Evolutionary conservation across 2,888 invertebrate genomes (phyloP), one percentile per base, ranked within the genome.

Genomic region (Hirtodrosophila alboralis): DNA sequence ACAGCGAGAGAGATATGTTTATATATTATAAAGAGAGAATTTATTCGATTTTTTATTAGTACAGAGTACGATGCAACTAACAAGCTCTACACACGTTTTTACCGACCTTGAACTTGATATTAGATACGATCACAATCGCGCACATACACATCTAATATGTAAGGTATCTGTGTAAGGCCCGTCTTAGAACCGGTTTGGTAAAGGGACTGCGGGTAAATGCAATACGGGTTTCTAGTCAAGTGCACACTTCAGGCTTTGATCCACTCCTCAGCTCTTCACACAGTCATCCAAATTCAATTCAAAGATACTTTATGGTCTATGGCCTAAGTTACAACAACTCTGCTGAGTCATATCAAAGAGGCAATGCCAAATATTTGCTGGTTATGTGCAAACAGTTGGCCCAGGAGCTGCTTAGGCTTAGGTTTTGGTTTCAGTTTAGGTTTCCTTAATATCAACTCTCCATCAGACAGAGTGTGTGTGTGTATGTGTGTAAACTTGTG

Each of bases 21-120:
- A 4, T 21, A 4, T 21, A 4, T 10, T 21, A 26, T 44, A n/a
- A n/a, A n/a, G n/a, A n/a, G n/a, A n/a, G n/a, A 56, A 47, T 51
- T 56, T 57, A 28, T 53, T 70, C 52, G 52, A 67, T 47, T 59
- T 63, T 62, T 80, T 80, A 69, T 69, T 63, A 59, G 73, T 64
- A 54, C 62, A 73, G 48, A 58, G 53, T 59, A 45, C 60, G 63
- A 14, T 57, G 67, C 64, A 64, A 67, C n/a, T n/a, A n/a, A n/a
- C n/a, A n/a, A n/a, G n/a, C n/a, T 71, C 72, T 62, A 16, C 41
- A 78, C 83, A 70, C 66, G 78, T 74, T 67, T 48, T 21, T 37
- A 37, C 30, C 52, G 85, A 87, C 87, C 88, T 87, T 87, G 87
- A 87, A 87, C 87, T 87, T 87, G 87, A 88, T 88, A 87, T 87